A percentile compares a stretch with the other conserved stretches of the same genome.
Evolutionary conservation across 2,888 invertebrate genomes (phyloP).

Genomic region (Congeria kusceri): DNA sequence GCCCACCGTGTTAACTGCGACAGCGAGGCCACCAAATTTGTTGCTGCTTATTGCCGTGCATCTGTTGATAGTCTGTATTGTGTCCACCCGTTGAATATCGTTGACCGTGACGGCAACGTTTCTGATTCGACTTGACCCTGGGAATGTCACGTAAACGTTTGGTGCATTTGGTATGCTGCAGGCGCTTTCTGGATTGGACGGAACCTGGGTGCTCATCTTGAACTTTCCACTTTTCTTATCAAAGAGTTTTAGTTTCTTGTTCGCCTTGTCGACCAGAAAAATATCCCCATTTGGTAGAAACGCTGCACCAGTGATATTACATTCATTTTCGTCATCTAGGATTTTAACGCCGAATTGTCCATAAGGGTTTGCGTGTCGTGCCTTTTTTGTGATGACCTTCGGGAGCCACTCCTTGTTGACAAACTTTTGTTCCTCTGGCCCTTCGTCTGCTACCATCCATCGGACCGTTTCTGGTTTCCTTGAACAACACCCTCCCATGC

Average conservation of each 20-base stretch:
- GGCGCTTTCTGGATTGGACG: constrained; percentile 34
- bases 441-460: constrained; percentile 33
- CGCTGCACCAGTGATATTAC: constrained; percentile 50
- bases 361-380: constrained; percentile 43
- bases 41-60: constrained; percentile 59
- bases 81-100: constrained; percentile 50
- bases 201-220: constrained; percentile 47
- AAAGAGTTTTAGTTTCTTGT: constrained; percentile 57
- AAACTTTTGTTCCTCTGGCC: constrained; percentile 38
- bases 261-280: constrained; percentile 52
- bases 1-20: constrained; percentile 45
- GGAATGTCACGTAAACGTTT: constrained; percentile 56
- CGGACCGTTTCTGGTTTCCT: constrained; percentile 14
- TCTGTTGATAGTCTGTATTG: constrained; percentile 48
- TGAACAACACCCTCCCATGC: constrained; percentile 26
- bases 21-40: constrained; percentile 53
- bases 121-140: constrained; percentile 45
- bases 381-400: constrained; percentile 40
- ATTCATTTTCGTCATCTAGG: constrained; percentile 52
- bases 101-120: constrained; percentile 38
- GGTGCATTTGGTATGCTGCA: constrained; percentile 36
- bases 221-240: constrained; percentile 34
- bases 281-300: constrained; percentile 55
- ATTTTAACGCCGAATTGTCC: constrained; percentile 43
- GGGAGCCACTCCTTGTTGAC: constrained; percentile 53